Evolutionary conservation across 1,140 invertebrate species (phyloP), one percentile per base, ranked within the genome.

Genomic region (Drosophila tristis): DNA sequence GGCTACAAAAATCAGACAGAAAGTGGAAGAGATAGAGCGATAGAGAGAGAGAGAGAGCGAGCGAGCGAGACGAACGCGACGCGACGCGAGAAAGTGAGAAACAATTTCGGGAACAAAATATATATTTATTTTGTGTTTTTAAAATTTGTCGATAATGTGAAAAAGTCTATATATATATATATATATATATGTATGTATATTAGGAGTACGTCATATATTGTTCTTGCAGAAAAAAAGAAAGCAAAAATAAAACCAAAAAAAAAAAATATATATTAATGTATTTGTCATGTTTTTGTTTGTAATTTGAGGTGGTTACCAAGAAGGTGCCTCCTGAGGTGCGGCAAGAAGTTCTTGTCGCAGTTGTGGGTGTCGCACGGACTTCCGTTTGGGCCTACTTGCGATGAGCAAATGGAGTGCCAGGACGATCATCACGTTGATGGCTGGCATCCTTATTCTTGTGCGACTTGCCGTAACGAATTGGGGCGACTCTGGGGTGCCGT

Each of bases 61-160:
- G 26, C 2, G 23, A 23, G 23, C 23, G 23, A 23, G 31, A 49
- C 42, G 39, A 66, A 20, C 31, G 66, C 31, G 47, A 47, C 23
- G 56, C 49, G 54, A 11, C 16, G 9, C n/a, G 42, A 25, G 31
- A 45, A 39, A 73, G 49, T 55, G 58, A 44, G 78, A 58, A 59
- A 79, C 82, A 86, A 86, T 82, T 86, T 86, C 74, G 82, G 82
- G 82, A 86, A 86, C 82, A 86, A 86, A 86, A 82, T 78, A 77
- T 81, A 57, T 84, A 84, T 86, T 86, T 86, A 78, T 87, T 87
- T 78, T 86, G 77, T 84, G 80, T 79, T 84, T 87, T 87, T 80
- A 57, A 72, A 80, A 79, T 66, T 73, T 75, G 76, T 79, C 74
- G 59, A 78, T 78, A 78, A 74, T 65, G 60, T 74, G 73, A 79